Base-by-base conservation (phyloP, 2,888 invertebrate species). In the Junonia oenone region DNA sequence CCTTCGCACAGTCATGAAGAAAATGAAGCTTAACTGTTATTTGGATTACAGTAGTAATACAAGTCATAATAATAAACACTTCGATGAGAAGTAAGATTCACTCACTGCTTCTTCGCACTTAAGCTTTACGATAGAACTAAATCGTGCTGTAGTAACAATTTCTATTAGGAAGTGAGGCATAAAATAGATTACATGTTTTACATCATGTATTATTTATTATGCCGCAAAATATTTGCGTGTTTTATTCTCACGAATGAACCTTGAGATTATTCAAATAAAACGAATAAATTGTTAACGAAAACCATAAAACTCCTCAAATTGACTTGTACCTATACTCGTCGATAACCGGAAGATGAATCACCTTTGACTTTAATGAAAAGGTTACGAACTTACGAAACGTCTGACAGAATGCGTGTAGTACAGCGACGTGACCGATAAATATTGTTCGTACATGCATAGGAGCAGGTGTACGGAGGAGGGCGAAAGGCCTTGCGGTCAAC, bases 401-500 rank as follows among this genome's bases (percentile, higher is more conserved):
- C 33, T 51, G 51, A 26, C 46, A 17, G 31, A 38, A 40, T 33
- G 15, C 38, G 14, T 38, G 29, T 46, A 37, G 29, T 17, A 13
- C 8, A 17, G 31, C 33, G 48, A 49, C 51, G 14, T 47, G 53
- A 51, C 40, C 53, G 46, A 61, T 61, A 62, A 59, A 58, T 56
- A 56, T 53, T 59, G 27, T 27, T 27, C 35, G 52, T 45, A 53
- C 38, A 53, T 45, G 52, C 37, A 55, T 38, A 49, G 19, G 55
- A 64, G 68, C 72, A 71, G 72, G 71, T 71, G 70, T 63, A 65
- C 55, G 31, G 48, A 43, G 55, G 63, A 57, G 58, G 61, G 61
- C 64, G 62, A 57, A 64, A 64, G 68, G 65, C 75, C 69, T 80
- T 82, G 84, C 80, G 84, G 84, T 83, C 80, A 80, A 75, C 78